These are phyloP conservation scores for Lutjanus campechanus DNA, from an alignment of 2,797 vertebrate genomes.

Conservation along the genomic window DNA sequence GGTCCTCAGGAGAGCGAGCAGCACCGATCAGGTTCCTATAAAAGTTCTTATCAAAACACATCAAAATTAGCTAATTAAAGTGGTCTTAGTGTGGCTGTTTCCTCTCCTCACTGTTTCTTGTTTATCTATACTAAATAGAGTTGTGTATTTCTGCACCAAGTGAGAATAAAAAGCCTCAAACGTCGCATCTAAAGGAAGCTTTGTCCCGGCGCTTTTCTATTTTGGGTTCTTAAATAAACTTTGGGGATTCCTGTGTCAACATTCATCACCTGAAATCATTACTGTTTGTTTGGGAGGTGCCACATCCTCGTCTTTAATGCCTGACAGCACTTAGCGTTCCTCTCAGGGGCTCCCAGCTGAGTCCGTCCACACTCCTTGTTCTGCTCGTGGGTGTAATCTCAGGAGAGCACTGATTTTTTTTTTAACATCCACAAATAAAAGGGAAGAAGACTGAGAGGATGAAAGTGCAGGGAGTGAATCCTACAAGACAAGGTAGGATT, in stretches of 20 bases:
- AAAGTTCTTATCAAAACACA: not conserved
- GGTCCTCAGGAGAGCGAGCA: not conserved
- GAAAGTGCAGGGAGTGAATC: not conserved
- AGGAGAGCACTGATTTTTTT: conserved; percentile 18
- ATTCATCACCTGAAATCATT: conserved; percentile 24
- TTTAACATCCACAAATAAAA: conserved; percentile 12
- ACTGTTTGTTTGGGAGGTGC: not conserved
- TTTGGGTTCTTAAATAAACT: conserved; percentile 5
- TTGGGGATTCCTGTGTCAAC: not conserved
- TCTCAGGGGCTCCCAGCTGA: conserved; percentile 21
- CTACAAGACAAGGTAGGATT: conserved; percentile 3
- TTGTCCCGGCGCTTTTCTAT: not conserved
- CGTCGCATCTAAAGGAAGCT: not conserved
- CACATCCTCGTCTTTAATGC: conserved; percentile 8
- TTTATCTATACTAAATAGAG: not conserved
- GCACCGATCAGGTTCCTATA: not conserved
- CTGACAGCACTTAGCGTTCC: not conserved
- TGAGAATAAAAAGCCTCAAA: not conserved
- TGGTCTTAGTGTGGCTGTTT: not conserved
- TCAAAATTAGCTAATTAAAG: not conserved
- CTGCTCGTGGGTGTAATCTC: conserved; percentile 22
- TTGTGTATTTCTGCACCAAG: not conserved
- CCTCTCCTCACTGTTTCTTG: not conserved
- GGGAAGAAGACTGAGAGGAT: not conserved
- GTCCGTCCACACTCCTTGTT: not conserved